These are phyloP conservation scores for Eurypyga helias DNA, from an alignment of 2,113 vertebrate species.

Conservation along the genomic window DNA sequence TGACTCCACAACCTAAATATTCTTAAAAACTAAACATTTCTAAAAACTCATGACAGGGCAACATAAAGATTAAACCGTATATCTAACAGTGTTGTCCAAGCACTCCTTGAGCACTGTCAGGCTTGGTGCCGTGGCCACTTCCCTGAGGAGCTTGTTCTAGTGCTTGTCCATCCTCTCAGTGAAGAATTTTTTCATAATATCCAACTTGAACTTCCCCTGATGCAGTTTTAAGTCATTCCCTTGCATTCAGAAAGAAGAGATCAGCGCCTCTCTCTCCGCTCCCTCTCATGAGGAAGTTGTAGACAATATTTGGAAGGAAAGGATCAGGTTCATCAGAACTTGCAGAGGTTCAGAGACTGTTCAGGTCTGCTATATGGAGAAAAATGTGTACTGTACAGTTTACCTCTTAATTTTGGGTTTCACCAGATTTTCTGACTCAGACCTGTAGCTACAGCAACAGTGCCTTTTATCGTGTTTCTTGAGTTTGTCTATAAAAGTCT, in stretches of 20 bases:
- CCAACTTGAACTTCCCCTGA: background rate
- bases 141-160: background rate
- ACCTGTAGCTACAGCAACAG: background rate
- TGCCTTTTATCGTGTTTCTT: background rate
- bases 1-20: background rate
- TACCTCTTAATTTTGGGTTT: background rate
- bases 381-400: background rate
- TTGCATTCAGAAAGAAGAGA: background rate
- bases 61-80: background rate
- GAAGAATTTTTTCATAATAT: background rate
- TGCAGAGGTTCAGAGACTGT: background rate
- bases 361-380: background rate
- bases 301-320: background rate
- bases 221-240: background rate
- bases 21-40: no score
- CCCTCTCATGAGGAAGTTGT: fast-evolving
- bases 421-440: background rate
- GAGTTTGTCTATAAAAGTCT: background rate
- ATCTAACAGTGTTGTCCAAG: background rate
- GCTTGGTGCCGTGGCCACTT: background rate
- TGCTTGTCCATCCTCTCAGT: background rate
- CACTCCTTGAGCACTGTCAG: background rate
- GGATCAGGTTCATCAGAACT: background rate
- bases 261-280: background rate
- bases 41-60: background rate